Conservation (phyloP, 1,140 invertebrate species). For the Orchesella cincta region DNA sequence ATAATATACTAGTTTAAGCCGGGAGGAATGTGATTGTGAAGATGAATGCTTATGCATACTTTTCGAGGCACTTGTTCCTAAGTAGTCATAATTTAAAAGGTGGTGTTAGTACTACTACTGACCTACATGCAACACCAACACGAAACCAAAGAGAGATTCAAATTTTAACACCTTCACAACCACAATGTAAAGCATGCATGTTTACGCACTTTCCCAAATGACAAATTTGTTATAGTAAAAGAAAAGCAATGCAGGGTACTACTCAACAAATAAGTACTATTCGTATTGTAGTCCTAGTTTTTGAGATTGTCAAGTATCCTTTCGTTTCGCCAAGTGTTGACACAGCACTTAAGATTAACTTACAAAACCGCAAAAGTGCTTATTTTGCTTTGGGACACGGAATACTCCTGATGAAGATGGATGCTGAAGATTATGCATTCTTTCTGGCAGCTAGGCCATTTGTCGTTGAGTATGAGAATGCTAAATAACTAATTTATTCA, state of each 20-base stretch:
- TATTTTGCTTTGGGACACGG: background rate
- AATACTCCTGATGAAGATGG: background rate
- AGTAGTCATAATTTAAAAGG: background rate
- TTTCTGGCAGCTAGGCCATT: no score
- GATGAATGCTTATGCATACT: background rate
- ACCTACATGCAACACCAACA: background rate
- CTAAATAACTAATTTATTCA: no score
- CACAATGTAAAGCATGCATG: background rate
- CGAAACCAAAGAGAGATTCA: background rate
- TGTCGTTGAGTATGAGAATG: no score
- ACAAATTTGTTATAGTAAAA: background rate
- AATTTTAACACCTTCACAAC: background rate
- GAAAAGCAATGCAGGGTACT: background rate
- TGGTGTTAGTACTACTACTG: background rate
- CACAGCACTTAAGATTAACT: slow-evolving; percentile 12
- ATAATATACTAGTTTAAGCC: background rate
- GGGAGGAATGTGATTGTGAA: background rate
- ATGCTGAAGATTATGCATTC: background rate
- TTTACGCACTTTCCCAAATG: background rate
- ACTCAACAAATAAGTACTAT: background rate
- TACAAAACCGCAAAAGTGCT: slow-evolving; percentile 10
- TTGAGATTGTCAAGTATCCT: background rate
- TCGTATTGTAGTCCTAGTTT: background rate
- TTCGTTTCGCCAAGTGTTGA: background rate
- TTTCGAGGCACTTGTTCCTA: background rate